Evolutionary conservation across 2,113 vertebrate species (phyloP), one percentile per base, ranked within the genome.

Genomic region (Macrotis lagotis): DNA sequence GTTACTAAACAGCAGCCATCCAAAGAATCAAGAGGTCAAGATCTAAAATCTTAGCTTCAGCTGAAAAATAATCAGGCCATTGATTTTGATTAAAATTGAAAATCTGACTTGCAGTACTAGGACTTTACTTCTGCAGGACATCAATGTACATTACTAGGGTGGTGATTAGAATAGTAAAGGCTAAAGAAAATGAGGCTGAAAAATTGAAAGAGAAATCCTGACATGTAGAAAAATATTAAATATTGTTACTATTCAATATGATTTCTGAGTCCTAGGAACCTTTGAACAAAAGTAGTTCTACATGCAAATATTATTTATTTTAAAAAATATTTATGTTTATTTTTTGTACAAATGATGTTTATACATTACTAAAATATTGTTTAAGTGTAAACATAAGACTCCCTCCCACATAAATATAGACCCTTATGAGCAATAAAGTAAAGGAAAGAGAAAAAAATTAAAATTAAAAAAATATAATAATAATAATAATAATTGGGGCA

Each of bases 231-330:
- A 49, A 26, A 11, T 37, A 51, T 37, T 49, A 44, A 59, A 74
- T 0, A 9, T 50, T 91, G 91, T 74, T 52, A 25, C 94, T 48
- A 10, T 49, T 83, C 28, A 66, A 51, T 37, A 37, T 31, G 47
- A 31, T 91, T 90, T 94, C 91, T n/a, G 90, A 49, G n/a, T 94
- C 53, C 52, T n/a, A 89, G 91, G 94, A 66, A 50, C 66, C 48
- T 74, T 89, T 52, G 53, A 31, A 59, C 53, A 59, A 59, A 28
- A 59, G 3, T 28, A 26, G 53, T 19, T 44, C 8, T 66, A 25
- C n/a, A 93, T 3, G 22, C 48, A 48, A 26, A 47, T 74, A 47
- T 94, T 50, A n/a, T n/a, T n/a, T n/a, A n/a, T n/a, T n/a, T n/a
- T n/a, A n/a, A n/a, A n/a, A n/a, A n/a, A n/a, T n/a, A n/a, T n/a